These are phyloP conservation scores for Leptosomus discolor DNA, from an alignment of 2,113 vertebrate genomes.

Conservation along the genomic window DNA sequence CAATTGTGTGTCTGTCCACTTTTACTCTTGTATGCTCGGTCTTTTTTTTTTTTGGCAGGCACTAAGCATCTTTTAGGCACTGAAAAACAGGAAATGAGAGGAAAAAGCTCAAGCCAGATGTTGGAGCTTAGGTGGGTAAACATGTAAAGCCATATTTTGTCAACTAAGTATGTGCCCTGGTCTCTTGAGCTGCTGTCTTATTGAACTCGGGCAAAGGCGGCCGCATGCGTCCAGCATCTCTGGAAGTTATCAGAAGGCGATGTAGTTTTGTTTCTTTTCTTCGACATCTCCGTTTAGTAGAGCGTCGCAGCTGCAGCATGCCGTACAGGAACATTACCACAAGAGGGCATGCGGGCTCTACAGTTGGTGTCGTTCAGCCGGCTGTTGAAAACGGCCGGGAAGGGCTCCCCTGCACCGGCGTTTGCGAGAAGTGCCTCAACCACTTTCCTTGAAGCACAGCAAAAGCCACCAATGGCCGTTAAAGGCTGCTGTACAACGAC, in stretches of 20 bases:
- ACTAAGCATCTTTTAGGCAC: neutral
- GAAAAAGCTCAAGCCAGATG: neutral
- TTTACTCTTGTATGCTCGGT: neutral
- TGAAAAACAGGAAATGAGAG: neutral
- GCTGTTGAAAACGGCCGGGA: fast-evolving
- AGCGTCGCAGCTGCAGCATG: neutral
- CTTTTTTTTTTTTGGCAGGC: neutral
- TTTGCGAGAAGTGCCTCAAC: fast-evolving
- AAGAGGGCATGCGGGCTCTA: conserved; percentile 28
- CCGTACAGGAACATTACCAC: neutral
- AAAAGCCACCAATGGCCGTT: fast-evolving
- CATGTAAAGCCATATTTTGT: neutral
- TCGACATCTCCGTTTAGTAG: fast-evolving
- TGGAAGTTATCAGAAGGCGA: fast-evolving
- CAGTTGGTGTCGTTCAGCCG: fast-evolving
- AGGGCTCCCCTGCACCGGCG: fast-evolving
- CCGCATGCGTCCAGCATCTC: neutral
- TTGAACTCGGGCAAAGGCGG: neutral
- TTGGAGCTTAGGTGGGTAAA: neutral
- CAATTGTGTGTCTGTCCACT: neutral
- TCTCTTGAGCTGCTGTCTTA: neutral
- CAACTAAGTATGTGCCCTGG: fast-evolving
- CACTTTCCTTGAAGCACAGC: neutral
- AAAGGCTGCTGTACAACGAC: neutral
- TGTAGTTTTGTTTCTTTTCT: neutral